These are phyloP conservation scores for Sweltsa coloradensis DNA, from an alignment of 1,140 invertebrate genomes.

Conservation along the genomic window DNA sequence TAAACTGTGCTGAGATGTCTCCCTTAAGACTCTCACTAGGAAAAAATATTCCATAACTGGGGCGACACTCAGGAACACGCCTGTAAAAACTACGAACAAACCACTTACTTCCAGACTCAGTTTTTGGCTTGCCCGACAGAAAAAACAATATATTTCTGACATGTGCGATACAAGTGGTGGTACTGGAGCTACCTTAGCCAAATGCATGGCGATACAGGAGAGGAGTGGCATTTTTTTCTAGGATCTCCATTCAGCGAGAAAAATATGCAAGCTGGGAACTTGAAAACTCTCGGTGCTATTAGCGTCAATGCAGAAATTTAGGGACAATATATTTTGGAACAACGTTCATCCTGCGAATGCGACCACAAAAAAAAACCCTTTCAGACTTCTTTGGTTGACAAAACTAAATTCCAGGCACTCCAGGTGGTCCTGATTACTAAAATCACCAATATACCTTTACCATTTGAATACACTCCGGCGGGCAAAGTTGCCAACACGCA, in stretches of 20 bases:
- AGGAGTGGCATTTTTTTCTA: slow-evolving; percentile 28
- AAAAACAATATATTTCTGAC: slow-evolving; percentile 15
- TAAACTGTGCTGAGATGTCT: slow-evolving; percentile 19
- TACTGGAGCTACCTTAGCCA: slow-evolving; percentile 21
- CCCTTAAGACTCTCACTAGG: slow-evolving; percentile 22
- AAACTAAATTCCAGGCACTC: slow-evolving; percentile 15
- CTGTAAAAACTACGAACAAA: slow-evolving; percentile 9
- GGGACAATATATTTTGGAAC: slow-evolving; percentile 12
- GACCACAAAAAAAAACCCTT: slow-evolving; percentile 15
- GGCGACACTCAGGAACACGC: slow-evolving; percentile 11
- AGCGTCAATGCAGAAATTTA: neutral
- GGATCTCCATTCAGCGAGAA: slow-evolving; percentile 25
- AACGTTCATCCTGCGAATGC: slow-evolving; percentile 15
- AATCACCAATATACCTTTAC: slow-evolving; percentile 20
- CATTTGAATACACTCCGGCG: slow-evolving; percentile 19
- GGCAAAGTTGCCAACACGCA: slow-evolving; percentile 19
- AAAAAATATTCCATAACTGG: slow-evolving; percentile 5
- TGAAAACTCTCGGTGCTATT: neutral
- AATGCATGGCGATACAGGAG: slow-evolving; percentile 2
- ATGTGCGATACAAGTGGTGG: slow-evolving; percentile 19
- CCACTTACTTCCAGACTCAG: slow-evolving; percentile 14
- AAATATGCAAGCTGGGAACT: slow-evolving; percentile 27
- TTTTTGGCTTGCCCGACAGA: slow-evolving; percentile 15
- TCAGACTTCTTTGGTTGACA: slow-evolving; percentile 14
- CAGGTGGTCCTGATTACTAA: slow-evolving; percentile 14